These are phyloP conservation scores for Rhabditophanes sp. DNA, from an alignment of 2,888 invertebrate genomes.

Conservation along the genomic window DNA sequence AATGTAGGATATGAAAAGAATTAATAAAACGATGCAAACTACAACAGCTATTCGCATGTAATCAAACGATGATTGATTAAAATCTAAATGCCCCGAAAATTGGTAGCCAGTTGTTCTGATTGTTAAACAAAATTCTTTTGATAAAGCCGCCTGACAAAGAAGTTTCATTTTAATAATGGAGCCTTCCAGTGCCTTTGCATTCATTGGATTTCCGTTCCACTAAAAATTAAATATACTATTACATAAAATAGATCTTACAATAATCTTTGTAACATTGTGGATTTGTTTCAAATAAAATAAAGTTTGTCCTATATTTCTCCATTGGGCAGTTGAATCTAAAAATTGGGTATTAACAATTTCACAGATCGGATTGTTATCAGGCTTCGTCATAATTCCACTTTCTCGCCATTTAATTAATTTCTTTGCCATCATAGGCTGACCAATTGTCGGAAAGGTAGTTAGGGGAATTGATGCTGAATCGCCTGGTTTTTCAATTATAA, in stretches of 20 bases:
- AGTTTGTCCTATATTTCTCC: background rate
- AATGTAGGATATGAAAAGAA: slow-evolving; percentile 15
- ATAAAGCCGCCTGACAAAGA: slow-evolving; percentile 8
- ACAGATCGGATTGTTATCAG: no score
- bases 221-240: slow-evolving; percentile 10
- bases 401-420: no score
- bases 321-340: background rate
- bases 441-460: slow-evolving; percentile 8
- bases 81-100: slow-evolving; percentile 5
- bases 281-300: no score
- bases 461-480: slow-evolving; percentile 9
- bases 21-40: slow-evolving; percentile 16
- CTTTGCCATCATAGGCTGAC: no score
- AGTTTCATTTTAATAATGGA: slow-evolving; percentile 15
- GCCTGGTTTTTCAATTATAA: slow-evolving; percentile 9
- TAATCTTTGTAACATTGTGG: background rate
- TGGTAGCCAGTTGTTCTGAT: slow-evolving; percentile 9
- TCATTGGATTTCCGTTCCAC: slow-evolving; percentile 15
- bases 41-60: slow-evolving; percentile 4
- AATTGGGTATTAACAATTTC: no score
- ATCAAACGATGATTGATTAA: slow-evolving; percentile 1
- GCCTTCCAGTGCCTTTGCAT: slow-evolving; percentile 11
- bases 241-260: background rate
- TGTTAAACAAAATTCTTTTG: slow-evolving; percentile 10
- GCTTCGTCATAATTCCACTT: no score